These are phyloP conservation scores for Zoanthus sociatus DNA, from an alignment of 92 coral and sea anemone genomes.

Conservation along the genomic window DNA sequence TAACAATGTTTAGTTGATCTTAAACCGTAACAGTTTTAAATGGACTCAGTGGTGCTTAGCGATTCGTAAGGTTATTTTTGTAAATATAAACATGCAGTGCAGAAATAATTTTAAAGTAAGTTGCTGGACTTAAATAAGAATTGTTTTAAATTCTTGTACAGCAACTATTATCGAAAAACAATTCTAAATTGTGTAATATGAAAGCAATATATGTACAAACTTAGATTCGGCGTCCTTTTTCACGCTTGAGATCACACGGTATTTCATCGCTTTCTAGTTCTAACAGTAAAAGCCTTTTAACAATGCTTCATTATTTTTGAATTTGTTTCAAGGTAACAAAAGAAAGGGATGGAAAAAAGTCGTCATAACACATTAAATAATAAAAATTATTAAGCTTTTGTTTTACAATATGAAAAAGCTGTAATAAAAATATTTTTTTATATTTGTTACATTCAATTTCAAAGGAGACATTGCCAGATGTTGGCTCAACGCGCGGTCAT, in stretches of 20 bases:
- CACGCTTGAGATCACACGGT: constrained; percentile 68
- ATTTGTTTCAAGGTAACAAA: constrained; percentile 12
- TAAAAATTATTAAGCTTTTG: neutral
- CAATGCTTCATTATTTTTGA: constrained; percentile 20
- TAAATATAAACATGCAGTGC: neutral
- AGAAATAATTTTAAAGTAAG: neutral
- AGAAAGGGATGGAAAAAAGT: neutral
- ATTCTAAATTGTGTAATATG: constrained; percentile 26
- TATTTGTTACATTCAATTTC: neutral
- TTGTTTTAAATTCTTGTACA: neutral
- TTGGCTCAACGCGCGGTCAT: too few species aligned
- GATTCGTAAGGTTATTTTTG: neutral
- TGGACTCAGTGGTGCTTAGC: neutral
- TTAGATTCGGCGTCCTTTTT: constrained; percentile 73
- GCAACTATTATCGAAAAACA: neutral
- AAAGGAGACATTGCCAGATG: too few species aligned
- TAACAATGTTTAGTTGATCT: neutral
- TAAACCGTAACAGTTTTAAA: constrained; percentile 14
- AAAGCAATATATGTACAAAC: neutral
- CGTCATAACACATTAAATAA: neutral
- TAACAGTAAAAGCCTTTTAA: neutral
- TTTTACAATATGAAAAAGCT: neutral
- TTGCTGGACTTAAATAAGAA: neutral
- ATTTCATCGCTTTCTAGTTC: neutral
- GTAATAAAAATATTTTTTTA: neutral